phyloP scores from a whole-genome alignment of 1,140 invertebrate species.

The Heterodera carotae region DNA sequence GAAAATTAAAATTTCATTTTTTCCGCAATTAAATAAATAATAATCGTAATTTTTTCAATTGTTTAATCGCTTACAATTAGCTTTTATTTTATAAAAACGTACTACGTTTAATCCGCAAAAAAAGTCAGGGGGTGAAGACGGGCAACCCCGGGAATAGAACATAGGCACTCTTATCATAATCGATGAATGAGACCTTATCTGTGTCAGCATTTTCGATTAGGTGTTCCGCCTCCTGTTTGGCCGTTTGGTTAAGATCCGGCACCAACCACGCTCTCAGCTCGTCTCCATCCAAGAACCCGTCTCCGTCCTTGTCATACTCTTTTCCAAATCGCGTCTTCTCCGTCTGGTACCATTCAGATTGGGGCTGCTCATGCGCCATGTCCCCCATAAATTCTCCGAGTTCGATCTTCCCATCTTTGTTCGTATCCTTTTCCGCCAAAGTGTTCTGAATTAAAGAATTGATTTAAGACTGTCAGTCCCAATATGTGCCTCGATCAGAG shows the following conservation, averaged over 20 bases:
- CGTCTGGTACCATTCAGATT: conserved; percentile 75
- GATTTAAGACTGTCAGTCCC: no score
- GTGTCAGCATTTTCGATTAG: conserved; percentile 84
- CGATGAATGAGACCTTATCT: conserved; percentile 70
- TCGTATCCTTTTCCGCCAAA: conserved; percentile 80
- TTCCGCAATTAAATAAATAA: no score
- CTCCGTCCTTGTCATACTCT: conserved; percentile 83
- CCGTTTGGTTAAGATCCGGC: conserved; percentile 83
- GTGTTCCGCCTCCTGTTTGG: conserved; percentile 86
- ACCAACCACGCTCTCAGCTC: conserved; percentile 88
- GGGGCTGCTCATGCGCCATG: conserved; percentile 70
- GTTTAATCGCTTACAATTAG: no score
- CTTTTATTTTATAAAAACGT: no score
- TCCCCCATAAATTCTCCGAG: conserved; percentile 65
- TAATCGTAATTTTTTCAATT: no score
- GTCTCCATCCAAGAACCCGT: conserved; percentile 77
- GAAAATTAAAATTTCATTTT: no score
- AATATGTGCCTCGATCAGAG: conserved; percentile 71
- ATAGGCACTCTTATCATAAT: no score
- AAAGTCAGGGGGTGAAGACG: no score
- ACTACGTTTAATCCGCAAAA: no score
- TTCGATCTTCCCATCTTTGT: conserved; percentile 75
- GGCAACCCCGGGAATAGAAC: no score
- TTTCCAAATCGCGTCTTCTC: conserved; percentile 88
- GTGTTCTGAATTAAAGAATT: conserved; percentile 72